Percentiles rank a stretch among this genome's conserved stretches.
These are phyloP conservation scores for Sebastes glaucus DNA, from an alignment of 2,797 vertebrate genomes.

Conservation along the genomic window DNA sequence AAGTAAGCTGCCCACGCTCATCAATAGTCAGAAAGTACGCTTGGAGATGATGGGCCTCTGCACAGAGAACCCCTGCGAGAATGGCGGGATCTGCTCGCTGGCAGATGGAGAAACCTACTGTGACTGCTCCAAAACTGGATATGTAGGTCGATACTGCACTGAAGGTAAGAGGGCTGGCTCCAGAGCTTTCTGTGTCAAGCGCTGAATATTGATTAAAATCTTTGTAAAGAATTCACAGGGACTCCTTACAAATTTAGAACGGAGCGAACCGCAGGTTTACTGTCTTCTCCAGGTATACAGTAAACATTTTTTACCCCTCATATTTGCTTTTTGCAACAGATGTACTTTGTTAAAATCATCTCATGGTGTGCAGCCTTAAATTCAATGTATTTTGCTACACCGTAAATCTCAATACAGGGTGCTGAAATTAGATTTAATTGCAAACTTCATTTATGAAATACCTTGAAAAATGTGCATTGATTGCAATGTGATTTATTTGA, in stretches of 20 bases:
- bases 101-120: conserved; percentile 92
- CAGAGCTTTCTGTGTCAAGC: conserved; percentile 54
- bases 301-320: not conserved
- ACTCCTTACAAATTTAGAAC: conserved; percentile 27
- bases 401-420: conserved; percentile 27
- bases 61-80: conserved; percentile 93
- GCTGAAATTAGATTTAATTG: conserved; percentile 25
- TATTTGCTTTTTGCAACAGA: not conserved
- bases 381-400: not conserved
- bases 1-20: conserved; percentile 88
- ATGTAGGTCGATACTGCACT: conserved; percentile 92
- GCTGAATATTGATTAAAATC: conserved; percentile 54
- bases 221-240: conserved; percentile 43
- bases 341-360: not conserved
- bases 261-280: not conserved
- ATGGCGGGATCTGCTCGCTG: conserved; percentile 94
- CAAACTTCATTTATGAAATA: conserved; percentile 35
- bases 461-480: conserved; percentile 21
- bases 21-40: conserved; percentile 90
- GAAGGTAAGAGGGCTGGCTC: conserved; percentile 90
- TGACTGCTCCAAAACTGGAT: conserved; percentile 96
- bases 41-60: conserved; percentile 94
- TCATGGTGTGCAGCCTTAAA: not conserved
- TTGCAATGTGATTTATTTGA: conserved; percentile 25
- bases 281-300: conserved; percentile 12